phyloP scores from a whole-genome alignment of 2,113 vertebrate genomes.

The Pavo muticus region DNA sequence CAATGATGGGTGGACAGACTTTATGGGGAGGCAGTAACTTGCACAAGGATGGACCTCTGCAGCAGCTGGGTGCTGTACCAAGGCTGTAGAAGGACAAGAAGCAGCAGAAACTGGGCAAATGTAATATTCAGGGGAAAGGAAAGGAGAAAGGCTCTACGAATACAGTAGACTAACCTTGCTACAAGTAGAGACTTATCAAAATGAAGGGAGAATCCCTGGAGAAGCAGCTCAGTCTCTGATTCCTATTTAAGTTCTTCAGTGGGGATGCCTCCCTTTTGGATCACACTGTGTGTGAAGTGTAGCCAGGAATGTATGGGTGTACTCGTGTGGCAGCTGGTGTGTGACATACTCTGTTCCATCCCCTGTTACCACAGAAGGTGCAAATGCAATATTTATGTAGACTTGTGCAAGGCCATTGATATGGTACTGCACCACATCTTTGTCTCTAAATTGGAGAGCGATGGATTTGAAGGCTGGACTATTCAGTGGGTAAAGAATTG shows the following conservation, averaged over 20 bases:
- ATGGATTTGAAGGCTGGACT: too few relatives aligned
- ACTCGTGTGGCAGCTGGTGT: neutral
- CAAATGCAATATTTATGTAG: neutral
- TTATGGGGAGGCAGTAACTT: neutral
- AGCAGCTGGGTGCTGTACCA: neutral
- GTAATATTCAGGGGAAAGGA: neutral
- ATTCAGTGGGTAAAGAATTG: too few relatives aligned
- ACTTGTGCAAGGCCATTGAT: too few relatives aligned
- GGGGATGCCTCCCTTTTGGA: neutral
- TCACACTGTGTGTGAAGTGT: accelerated
- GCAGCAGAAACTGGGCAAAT: neutral
- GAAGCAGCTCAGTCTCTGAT: neutral
- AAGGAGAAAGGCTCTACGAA: neutral
- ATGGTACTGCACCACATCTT: too few relatives aligned
- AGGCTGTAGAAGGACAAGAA: neutral
- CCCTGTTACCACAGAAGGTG: neutral
- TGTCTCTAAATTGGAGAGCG: too few relatives aligned
- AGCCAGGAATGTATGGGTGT: neutral
- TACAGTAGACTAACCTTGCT: neutral
- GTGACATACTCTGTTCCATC: neutral
- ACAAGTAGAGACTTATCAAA: neutral
- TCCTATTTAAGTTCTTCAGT: neutral
- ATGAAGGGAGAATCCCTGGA: neutral
- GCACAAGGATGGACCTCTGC: neutral
- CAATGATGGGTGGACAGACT: neutral